These are phyloP conservation scores for Drosophila kokeensis DNA, from an alignment of 2,888 invertebrate genomes.

Conservation along the genomic window DNA sequence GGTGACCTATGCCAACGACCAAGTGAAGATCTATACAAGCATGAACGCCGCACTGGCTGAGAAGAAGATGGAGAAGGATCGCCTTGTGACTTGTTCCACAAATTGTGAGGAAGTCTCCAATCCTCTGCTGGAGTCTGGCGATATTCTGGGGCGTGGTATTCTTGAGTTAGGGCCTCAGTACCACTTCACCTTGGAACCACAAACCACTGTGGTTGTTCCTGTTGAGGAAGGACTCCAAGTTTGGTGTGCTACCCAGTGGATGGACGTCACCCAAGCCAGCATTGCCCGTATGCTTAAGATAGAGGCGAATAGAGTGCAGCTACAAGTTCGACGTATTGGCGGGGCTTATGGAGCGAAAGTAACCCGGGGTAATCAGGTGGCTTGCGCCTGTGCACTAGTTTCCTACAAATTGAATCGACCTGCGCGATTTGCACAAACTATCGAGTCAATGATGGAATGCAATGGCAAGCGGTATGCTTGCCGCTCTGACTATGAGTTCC, in stretches of 20 bases:
- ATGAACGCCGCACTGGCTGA: conserved; percentile 85
- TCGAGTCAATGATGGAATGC: conserved; percentile 90
- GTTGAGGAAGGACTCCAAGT: conserved; percentile 90
- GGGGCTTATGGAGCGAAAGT: conserved; percentile 94
- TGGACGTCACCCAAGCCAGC: conserved; percentile 87
- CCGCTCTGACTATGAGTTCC: conserved; percentile 88
- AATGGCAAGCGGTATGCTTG: conserved; percentile 89
- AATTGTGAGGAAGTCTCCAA: conserved; percentile 7
- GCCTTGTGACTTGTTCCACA: conserved; percentile 53
- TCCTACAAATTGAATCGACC: conserved; percentile 87
- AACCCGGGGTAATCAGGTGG: conserved; percentile 87
- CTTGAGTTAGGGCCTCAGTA: conserved; percentile 88
- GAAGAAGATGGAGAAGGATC: conserved; percentile 49
- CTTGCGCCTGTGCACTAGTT: conserved; percentile 90
- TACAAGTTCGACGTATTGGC: conserved; percentile 90
- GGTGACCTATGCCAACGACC: conserved; percentile 85
- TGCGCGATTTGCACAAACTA: conserved; percentile 89
- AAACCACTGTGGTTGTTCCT: conserved; percentile 88
- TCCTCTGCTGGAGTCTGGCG: conserved; percentile 40
- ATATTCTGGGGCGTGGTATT: conserved; percentile 85
- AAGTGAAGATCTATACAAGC: conserved; percentile 69
- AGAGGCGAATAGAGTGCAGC: conserved; percentile 89
- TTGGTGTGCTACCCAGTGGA: conserved; percentile 88
- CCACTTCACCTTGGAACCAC: conserved; percentile 92
- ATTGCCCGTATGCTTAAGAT: conserved; percentile 86